A percentile compares a stretch with the other conserved stretches of the same genome.
phyloP scores from a whole-genome alignment of 2,888 invertebrate genomes.

The Dendrolimus pini region DNA sequence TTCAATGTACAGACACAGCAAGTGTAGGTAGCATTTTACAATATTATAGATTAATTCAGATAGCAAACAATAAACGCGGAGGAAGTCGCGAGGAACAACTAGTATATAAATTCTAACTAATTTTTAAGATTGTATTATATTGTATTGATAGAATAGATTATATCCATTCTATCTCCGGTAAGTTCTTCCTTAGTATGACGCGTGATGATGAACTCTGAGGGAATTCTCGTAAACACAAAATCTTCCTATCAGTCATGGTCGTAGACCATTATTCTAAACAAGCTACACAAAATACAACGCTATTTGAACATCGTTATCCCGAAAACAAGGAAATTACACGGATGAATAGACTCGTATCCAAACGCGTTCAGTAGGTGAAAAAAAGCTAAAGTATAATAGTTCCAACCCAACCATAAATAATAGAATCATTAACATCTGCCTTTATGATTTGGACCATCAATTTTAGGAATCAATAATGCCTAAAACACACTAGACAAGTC shows the following conservation, averaged over 20 bases:
- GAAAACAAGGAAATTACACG: conserved; percentile 17
- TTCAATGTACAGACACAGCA: no score
- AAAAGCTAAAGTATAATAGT: conserved; percentile 43
- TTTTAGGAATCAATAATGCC: conserved; percentile 35
- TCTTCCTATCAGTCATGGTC: background rate
- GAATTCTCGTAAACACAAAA: background rate
- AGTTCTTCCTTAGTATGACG: no score
- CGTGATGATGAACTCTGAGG: no score
- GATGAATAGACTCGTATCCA: conserved; percentile 18
- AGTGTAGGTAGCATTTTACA: no score
- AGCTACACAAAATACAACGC: background rate
- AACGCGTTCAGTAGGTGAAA: conserved; percentile 21
- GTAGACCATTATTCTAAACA: background rate
- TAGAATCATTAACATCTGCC: conserved; percentile 76
- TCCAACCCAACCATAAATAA: conserved; percentile 64
- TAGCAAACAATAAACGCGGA: no score
- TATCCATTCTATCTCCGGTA: no score
- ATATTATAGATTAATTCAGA: no score
- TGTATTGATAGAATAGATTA: no score
- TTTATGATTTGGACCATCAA: conserved; percentile 59
- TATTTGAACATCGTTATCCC: conserved; percentile 1
- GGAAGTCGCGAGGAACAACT: no score
- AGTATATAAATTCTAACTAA: no score
- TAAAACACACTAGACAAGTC: background rate
- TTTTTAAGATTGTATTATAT: no score